These are phyloP conservation scores for Hyperoplus immaculatus DNA, from an alignment of 2,797 vertebrate genomes.

Conservation along the genomic window DNA sequence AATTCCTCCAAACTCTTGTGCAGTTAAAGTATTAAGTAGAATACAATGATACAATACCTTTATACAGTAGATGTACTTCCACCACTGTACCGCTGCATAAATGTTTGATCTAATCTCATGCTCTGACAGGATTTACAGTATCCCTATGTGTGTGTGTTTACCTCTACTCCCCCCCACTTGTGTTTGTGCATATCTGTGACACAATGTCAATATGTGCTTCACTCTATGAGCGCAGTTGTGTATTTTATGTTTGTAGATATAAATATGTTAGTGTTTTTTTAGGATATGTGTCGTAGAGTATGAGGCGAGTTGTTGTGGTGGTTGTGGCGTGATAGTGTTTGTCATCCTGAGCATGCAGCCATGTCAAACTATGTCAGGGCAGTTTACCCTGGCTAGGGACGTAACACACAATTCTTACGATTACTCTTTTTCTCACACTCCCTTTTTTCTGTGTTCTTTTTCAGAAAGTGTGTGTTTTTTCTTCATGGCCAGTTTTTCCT, in stretches of 20 bases:
- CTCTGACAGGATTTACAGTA: conserved; percentile 33
- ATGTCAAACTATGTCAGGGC: conserved; percentile 76
- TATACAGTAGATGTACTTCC: background rate
- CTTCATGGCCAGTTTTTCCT: conserved; percentile 48
- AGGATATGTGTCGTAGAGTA: conserved; percentile 48
- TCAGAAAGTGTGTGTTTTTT: conserved; percentile 43
- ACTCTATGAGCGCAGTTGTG: conserved; percentile 33
- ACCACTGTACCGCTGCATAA: background rate
- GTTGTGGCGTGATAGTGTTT: conserved; percentile 74
- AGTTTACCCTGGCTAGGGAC: conserved; percentile 63
- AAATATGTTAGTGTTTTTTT: conserved; percentile 21
- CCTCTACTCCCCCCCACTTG: conserved; percentile 28
- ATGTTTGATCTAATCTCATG: conserved; percentile 44
- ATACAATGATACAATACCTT: background rate
- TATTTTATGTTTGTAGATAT: conserved; percentile 29
- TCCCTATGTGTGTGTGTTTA: conserved; percentile 29
- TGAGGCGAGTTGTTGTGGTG: conserved; percentile 49
- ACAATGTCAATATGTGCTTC: conserved; percentile 54
- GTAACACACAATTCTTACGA: conserved; percentile 56
- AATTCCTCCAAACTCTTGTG: background rate
- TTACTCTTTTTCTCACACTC: conserved; percentile 30
- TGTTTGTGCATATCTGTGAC: conserved; percentile 54
- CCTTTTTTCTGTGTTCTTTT: conserved; percentile 19
- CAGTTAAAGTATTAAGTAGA: background rate
- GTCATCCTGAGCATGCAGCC: conserved; percentile 75